Evolutionary conservation across 2,797 vertebrate species (phyloP).

Genomic region (Poliocrania exsul): DNA sequence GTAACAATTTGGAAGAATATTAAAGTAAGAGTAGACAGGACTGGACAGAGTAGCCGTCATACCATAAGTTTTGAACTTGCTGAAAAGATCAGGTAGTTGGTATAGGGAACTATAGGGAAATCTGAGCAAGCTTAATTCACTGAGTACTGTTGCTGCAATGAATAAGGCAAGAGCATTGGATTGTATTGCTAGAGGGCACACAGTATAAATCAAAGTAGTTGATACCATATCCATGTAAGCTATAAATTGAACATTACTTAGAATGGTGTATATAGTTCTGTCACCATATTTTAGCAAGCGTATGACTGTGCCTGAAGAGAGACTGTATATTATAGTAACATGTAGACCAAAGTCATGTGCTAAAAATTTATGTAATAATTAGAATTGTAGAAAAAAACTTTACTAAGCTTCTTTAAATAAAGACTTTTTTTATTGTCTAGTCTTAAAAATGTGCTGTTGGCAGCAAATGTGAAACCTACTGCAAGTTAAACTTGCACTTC

Average conservation of each 20-base stretch:
- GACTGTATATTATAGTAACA: not conserved
- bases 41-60: not conserved
- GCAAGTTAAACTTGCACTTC: not conserved
- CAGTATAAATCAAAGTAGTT: conserved; percentile 50
- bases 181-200: conserved; percentile 45
- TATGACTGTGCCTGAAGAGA: not conserved
- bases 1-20: conserved; percentile 25
- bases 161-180: conserved; percentile 17
- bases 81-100: not conserved
- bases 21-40: not conserved
- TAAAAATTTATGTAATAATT: not conserved
- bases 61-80: not conserved
- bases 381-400: not conserved
- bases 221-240: conserved; percentile 48
- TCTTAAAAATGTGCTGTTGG: not conserved
- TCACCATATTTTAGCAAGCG: not conserved
- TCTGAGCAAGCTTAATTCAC: not conserved
- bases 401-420: not conserved
- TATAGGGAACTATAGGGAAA: conserved; percentile 5
- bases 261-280: not conserved
- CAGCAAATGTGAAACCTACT: not conserved
- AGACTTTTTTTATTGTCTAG: not conserved
- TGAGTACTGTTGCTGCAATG: not conserved
- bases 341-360: not conserved
- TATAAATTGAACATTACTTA: conserved; percentile 53